phyloP scores from a whole-genome alignment of 2,888 invertebrate genomes.

The Pollenia labialis region DNA sequence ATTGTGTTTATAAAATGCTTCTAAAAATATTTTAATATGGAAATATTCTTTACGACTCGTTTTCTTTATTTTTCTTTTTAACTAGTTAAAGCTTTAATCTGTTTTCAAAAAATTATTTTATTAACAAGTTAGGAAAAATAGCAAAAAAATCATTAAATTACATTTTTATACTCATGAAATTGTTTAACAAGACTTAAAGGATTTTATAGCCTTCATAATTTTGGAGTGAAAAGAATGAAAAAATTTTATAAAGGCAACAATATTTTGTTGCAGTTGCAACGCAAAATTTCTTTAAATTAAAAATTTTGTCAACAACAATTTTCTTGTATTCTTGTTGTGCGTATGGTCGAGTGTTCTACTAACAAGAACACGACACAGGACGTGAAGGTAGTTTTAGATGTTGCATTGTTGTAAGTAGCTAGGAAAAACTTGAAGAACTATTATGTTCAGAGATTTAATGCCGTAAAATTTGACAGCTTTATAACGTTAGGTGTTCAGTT shows the following conservation, averaged over 20 bases:
- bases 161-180: constrained; percentile 20
- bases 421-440: constrained; percentile 8
- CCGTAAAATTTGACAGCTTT: constrained; percentile 33
- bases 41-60: neutral
- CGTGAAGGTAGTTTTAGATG: neutral
- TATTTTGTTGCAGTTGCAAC: constrained; percentile 7
- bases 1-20: neutral
- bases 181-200: constrained; percentile 47
- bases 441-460: constrained; percentile 8
- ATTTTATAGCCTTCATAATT: constrained; percentile 30
- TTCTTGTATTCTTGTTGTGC: neutral
- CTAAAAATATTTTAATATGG: neutral
- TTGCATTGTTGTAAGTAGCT: neutral
- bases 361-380: too few species aligned
- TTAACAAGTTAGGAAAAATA: constrained; percentile 15
- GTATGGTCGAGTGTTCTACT: neutral
- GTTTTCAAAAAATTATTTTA: constrained; percentile 17
- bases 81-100: constrained; percentile 46
- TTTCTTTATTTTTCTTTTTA: neutral
- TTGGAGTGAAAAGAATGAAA: too few species aligned
- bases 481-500: constrained; percentile 2
- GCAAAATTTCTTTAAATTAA: neutral
- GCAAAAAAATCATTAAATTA: neutral
- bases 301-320: neutral
- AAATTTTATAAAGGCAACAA: neutral